Percentiles rank a stretch among this genome's conserved stretches.
phyloP scores from a whole-genome alignment of 2,113 vertebrate species.

The Nyctereutes procyonoides region DNA sequence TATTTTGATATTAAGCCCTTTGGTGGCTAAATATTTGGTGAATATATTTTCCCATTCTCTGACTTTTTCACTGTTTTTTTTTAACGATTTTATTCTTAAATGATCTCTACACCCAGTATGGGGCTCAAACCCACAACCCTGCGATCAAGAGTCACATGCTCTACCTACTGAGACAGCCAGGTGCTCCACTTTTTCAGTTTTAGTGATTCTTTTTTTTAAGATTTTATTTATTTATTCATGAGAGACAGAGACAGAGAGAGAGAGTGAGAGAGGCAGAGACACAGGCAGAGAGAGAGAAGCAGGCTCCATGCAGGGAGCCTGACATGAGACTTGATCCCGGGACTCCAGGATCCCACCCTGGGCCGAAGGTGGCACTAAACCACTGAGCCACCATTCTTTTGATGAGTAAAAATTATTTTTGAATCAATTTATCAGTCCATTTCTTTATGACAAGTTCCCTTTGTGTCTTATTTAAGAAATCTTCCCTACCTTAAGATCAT shows the following conservation, averaged over 20 bases:
- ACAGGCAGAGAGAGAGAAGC: too few species aligned
- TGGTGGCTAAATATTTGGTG: not conserved
- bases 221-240: too few species aligned
- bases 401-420: not conserved
- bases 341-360: too few species aligned
- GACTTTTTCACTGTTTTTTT: not conserved
- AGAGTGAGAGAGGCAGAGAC: too few species aligned
- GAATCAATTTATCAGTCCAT: not conserved
- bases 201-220: not conserved
- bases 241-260: too few species aligned
- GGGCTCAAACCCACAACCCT: not conserved
- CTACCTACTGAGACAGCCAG: not conserved
- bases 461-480: not conserved
- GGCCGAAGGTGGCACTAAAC: too few species aligned
- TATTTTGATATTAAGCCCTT: not conserved
- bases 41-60: not conserved
- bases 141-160: not conserved
- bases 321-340: too few species aligned
- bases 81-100: not conserved
- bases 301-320: too few species aligned
- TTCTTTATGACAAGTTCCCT: not conserved
- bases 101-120: not conserved
- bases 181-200: not conserved
- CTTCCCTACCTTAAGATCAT: not conserved
- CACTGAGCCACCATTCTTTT: not conserved